phyloP scores from a whole-genome alignment of 2,113 vertebrate genomes.

The Zapus hudsonius region DNA sequence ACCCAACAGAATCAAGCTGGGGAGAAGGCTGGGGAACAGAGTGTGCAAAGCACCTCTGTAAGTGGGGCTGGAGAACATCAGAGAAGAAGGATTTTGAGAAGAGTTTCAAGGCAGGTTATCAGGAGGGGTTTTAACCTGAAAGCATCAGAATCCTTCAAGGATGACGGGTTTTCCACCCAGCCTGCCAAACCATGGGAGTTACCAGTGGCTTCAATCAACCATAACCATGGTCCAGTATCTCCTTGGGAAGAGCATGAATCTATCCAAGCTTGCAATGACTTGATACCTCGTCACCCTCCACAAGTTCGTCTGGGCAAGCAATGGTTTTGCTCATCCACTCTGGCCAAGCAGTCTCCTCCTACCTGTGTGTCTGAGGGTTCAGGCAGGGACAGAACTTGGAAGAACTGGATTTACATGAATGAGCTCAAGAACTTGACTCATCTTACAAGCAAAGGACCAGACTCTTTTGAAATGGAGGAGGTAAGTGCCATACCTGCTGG shows the following conservation, averaged over 20 bases:
- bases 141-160: not conserved
- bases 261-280: not conserved
- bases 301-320: not conserved
- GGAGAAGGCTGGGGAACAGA: fast-evolving
- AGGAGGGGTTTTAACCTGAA: not conserved
- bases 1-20: conserved; percentile 31
- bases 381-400: conserved; percentile 41
- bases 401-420: conserved; percentile 44
- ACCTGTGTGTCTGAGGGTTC: not conserved
- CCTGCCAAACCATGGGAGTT: not conserved
- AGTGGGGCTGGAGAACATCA: not conserved
- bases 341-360: conserved; percentile 19
- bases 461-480: conserved; percentile 87
- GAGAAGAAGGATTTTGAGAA: conserved; percentile 77
- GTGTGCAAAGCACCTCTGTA: not conserved
- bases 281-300: not conserved
- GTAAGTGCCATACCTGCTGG: conserved; percentile 43
- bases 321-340: not conserved
- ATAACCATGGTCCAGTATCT: not conserved
- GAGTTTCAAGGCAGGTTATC: conserved; percentile 53
- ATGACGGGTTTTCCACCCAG: not conserved
- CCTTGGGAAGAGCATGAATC: not conserved
- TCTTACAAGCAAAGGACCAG: conserved; percentile 53
- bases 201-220: not conserved
- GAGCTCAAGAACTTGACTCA: conserved; percentile 46